Percentiles rank a stretch among this genome's conserved stretches.
These are phyloP conservation scores for Sorex fumeus DNA, from an alignment of 2,113 vertebrate genomes.

Conservation along the genomic window DNA sequence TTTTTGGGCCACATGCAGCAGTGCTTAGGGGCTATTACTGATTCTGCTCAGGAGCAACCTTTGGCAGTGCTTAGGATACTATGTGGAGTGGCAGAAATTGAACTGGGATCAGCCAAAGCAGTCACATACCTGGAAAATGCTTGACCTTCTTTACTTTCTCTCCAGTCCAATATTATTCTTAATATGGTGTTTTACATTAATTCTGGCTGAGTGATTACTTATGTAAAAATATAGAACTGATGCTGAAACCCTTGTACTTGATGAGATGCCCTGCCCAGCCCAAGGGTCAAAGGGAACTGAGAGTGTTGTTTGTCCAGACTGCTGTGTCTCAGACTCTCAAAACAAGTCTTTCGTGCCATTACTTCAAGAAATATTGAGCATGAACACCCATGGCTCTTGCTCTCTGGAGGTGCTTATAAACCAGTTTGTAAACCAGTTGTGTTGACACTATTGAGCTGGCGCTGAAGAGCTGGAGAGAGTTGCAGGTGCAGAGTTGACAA, in stretches of 20 bases:
- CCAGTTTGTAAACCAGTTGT: neutral
- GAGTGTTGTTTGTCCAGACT: neutral
- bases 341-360: neutral
- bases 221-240: neutral
- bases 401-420: neutral
- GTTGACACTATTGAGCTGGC: neutral
- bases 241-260: neutral
- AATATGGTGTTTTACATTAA: neutral
- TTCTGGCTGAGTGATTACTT: slow-evolving; percentile 44
- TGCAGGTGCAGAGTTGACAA: neutral
- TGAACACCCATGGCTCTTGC: neutral
- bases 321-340: neutral
- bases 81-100: too few species aligned
- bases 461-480: neutral
- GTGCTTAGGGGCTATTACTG: too few species aligned
- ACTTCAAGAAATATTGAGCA: neutral
- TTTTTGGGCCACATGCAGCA: too few species aligned
- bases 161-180: too few species aligned
- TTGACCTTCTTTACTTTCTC: too few species aligned
- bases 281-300: neutral
- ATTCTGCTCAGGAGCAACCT: too few species aligned
- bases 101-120: too few species aligned
- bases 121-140: too few species aligned
- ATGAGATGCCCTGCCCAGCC: neutral
- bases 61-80: too few species aligned